Conservation (phyloP, 2,888 invertebrate genomes). For the Lacanobia oleracea region DNA sequence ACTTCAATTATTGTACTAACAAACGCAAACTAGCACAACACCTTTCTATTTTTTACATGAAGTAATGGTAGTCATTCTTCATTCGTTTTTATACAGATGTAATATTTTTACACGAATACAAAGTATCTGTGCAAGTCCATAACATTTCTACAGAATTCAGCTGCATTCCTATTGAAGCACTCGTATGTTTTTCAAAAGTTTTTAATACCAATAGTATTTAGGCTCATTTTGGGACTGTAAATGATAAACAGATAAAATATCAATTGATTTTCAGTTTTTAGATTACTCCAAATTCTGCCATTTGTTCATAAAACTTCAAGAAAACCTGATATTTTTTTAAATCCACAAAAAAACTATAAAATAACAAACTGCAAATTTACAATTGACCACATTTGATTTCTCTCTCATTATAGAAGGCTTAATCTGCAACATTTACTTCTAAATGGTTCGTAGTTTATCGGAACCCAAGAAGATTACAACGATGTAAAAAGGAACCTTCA, state of each 20-base stretch:
- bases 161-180: not conserved
- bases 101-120: conserved; percentile 21
- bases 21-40: conserved; percentile 60
- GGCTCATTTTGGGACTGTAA: not conserved
- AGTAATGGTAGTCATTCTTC: conserved; percentile 54
- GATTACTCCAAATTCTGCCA: not conserved
- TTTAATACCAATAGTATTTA: not conserved
- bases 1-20: conserved; percentile 62
- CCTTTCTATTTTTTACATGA: conserved; percentile 63
- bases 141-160: conserved; percentile 1
- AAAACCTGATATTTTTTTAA: not conserved
- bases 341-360: not conserved
- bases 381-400: too few relatives aligned
- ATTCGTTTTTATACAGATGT: conserved; percentile 45
- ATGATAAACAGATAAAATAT: not conserved
- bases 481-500: not conserved
- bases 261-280: not conserved
- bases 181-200: not conserved
- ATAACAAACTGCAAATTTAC: not conserved
- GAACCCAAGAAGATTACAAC: not conserved
- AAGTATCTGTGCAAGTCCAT: not conserved
- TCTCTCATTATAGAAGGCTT: not conserved
- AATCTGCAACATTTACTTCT: not conserved
- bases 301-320: not conserved
- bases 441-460: conserved; percentile 5